phyloP scores from a whole-genome alignment of 2,888 invertebrate species.

The Papilio demoleus region DNA sequence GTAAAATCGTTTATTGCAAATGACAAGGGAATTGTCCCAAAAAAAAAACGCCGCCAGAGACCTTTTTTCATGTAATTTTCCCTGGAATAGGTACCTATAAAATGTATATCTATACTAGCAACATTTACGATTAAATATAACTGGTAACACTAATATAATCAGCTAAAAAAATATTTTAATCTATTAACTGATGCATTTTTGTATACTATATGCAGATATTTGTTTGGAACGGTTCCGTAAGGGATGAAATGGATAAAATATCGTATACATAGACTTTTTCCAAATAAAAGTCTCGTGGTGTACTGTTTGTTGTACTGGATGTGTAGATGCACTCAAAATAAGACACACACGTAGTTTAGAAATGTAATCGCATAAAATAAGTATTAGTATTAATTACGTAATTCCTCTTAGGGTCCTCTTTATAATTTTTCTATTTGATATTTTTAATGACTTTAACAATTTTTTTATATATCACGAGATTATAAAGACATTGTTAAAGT shows the following conservation, averaged over 20 bases:
- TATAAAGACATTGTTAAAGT: conserved; percentile 73
- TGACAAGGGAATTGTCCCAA: too few relatives aligned
- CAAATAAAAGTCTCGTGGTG: conserved; percentile 40
- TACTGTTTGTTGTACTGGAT: conserved; percentile 41
- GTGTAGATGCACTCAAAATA: conserved; percentile 53
- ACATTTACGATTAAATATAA: conserved; percentile 18
- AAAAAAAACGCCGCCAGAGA: too few relatives aligned
- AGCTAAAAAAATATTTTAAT: too few relatives aligned
- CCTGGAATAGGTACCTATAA: too few relatives aligned
- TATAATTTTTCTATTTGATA: conserved; percentile 75
- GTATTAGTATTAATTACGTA: conserved; percentile 68
- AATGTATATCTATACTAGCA: not conserved
- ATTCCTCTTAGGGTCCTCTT: conserved; percentile 69
- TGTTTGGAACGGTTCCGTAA: conserved; percentile 19
- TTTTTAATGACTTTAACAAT: conserved; percentile 68
- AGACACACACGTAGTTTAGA: conserved; percentile 52
- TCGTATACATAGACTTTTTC: conserved; percentile 39
- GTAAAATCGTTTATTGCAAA: too few relatives aligned
- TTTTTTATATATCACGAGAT: conserved; percentile 65
- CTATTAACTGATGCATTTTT: conserved; percentile 10
- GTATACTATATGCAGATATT: conserved; percentile 27
- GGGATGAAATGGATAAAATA: not conserved
- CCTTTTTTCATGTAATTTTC: too few relatives aligned
- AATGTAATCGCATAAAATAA: conserved; percentile 74
- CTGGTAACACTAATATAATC: conserved; percentile 2